Evolutionary conservation across 1,140 invertebrate genomes (phyloP), one percentile per base, ranked within the genome.

Genomic region (Mamestra configurata): DNA sequence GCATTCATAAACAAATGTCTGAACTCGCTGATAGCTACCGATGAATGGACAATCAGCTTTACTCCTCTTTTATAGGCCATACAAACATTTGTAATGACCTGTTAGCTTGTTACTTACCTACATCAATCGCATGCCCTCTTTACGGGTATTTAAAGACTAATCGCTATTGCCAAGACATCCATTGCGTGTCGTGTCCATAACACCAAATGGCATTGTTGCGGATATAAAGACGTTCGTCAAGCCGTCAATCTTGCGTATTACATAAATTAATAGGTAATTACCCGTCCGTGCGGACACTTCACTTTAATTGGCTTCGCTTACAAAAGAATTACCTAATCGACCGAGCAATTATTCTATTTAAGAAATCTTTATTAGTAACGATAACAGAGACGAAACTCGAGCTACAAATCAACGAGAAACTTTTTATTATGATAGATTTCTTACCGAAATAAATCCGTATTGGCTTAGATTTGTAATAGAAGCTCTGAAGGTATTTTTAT

Each of bases 401-500:
- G 27, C 10, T 68, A 59, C 27, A 31, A 35, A 31, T 0, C 4
- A 68, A 51, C 24, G 11, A 46, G 8, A 68, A 18, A 4, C 40
- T 6, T 51, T n/a, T 49, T 18, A 31, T 22, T 4, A 59, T 31
- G 27, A 31, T 31, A 31, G n/a, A 24, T 61, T 18, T 61, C 59
- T 37, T 61, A 61, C 10, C 10, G n/a, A 20, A 6, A 57, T 46
- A 46, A 49, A 46, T 46, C 24, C 10, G 35, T 13, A 68, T 46
- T 68, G 13, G 18, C n/a, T 37, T 22, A 51, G 43, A 71, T 27
- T 49, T 53, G 13, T 7, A 35, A 72, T 53, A 11, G 18, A 10
- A 55, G 22, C n/a, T n/a, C 40, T 68, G 46, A 59, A 82, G 53
- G 53, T 85, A 79, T 83, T 84, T 83, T 83, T 82, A 82, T 80